These are phyloP conservation scores for Pandion haliaetus DNA, from an alignment of 2,113 vertebrate genomes.

Conservation along the genomic window DNA sequence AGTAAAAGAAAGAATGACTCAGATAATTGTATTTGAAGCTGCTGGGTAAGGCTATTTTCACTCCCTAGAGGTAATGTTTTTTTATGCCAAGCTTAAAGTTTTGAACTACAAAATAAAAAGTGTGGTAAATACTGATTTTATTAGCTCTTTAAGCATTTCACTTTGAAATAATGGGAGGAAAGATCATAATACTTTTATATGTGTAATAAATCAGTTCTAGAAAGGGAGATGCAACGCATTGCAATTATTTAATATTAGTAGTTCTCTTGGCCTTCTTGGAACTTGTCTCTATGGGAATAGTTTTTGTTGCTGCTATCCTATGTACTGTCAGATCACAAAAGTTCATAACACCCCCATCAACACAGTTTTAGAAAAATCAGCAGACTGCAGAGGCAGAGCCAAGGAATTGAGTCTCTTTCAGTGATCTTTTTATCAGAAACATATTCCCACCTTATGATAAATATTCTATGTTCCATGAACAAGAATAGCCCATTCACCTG, in stretches of 20 bases:
- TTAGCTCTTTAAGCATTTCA: slow-evolving; percentile 45
- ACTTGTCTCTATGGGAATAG: neutral
- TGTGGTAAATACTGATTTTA: slow-evolving; percentile 52
- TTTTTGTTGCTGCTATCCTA: neutral
- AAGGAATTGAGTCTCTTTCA: neutral
- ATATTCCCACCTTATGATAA: neutral
- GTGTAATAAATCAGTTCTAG: slow-evolving; percentile 20
- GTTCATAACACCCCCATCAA: neutral
- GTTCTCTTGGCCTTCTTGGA: neutral
- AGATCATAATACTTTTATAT: slow-evolving; percentile 37
- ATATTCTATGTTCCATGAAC: neutral
- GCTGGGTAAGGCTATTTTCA: slow-evolving; percentile 34
- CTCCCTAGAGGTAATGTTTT: neutral
- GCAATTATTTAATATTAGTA: slow-evolving; percentile 14
- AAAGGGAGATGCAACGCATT: neutral
- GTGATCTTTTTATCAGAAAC: neutral
- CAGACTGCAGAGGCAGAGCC: neutral
- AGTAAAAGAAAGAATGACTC: slow-evolving; percentile 34
- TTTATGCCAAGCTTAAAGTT: slow-evolving; percentile 22
- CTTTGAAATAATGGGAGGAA: slow-evolving; percentile 43
- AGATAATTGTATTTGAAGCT: slow-evolving; percentile 39
- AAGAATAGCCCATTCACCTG: neutral
- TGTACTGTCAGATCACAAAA: neutral
- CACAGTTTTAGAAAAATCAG: neutral
- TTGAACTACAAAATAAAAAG: slow-evolving; percentile 47